phyloP scores from a whole-genome alignment of 2,113 vertebrate genomes.

The Nothocercus nigrocapillus region DNA sequence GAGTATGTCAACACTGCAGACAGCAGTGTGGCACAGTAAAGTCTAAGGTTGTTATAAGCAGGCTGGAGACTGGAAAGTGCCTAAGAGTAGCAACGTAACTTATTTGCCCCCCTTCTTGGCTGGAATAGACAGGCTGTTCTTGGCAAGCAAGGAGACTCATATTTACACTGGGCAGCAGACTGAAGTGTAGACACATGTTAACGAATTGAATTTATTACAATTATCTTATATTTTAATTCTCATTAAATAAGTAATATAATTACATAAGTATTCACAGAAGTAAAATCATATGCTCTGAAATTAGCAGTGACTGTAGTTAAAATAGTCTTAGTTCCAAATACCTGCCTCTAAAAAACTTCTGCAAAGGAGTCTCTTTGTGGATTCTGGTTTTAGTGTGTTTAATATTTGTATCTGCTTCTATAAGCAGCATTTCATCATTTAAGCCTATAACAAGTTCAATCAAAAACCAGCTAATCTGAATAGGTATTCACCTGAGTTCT shows the following conservation, averaged over 20 bases:
- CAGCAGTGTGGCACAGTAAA: neutral
- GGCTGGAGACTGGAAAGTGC: neutral
- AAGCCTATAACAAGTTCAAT: neutral
- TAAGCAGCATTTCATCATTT: neutral
- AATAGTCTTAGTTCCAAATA: neutral
- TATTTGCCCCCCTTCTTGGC: neutral
- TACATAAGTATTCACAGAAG: neutral
- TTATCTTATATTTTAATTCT: conserved; percentile 25
- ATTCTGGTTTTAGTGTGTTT: neutral
- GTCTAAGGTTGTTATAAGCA: neutral
- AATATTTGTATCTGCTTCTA: neutral
- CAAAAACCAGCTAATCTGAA: neutral
- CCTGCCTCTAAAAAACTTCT: neutral
- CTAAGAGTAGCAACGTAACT: neutral
- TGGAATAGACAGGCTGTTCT: neutral
- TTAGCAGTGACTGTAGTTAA: neutral
- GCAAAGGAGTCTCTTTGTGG: neutral
- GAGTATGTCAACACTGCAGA: neutral
- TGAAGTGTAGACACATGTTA: neutral
- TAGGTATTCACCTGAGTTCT: neutral
- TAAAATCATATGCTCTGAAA: neutral
- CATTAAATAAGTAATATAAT: conserved; percentile 24
- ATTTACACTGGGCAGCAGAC: neutral
- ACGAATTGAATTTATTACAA: neutral
- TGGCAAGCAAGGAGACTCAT: neutral